Evolutionary conservation across 2,113 vertebrate genomes (phyloP).

Genomic region (Alosa alosa): DNA sequence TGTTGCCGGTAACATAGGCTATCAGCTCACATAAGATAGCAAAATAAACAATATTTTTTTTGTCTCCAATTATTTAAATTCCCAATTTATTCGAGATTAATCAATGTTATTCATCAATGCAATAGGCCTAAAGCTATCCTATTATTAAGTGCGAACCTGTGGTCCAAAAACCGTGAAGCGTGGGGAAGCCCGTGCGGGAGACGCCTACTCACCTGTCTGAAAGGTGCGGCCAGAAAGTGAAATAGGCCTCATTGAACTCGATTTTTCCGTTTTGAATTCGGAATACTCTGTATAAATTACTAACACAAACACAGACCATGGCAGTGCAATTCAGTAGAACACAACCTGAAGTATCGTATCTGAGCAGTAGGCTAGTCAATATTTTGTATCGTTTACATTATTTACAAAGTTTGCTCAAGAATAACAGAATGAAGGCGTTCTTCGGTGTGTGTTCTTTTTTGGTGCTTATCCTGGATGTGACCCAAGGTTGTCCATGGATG

Average conservation of each 20-base stretch:
- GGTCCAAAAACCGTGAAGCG: not conserved
- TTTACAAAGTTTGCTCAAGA: not conserved
- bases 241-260: not conserved
- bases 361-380: not conserved
- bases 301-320: not conserved
- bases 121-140: no score
- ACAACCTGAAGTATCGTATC: not conserved
- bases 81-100: no score
- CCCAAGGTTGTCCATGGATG: slow-evolving; percentile 2
- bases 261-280: not conserved
- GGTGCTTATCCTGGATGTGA: not conserved
- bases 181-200: not conserved
- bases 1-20: no score
- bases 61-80: no score
- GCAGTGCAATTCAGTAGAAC: not conserved
- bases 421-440: not conserved
- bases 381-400: not conserved
- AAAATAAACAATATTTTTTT: no score
- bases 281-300: not conserved
- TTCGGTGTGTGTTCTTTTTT: not conserved
- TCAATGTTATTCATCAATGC: no score
- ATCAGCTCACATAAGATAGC: no score
- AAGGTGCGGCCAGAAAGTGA: not conserved
- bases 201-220: not conserved
- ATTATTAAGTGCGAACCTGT: not conserved